Conservation (phyloP, 2,113 vertebrate species). For the Nematolebias whitei region DNA sequence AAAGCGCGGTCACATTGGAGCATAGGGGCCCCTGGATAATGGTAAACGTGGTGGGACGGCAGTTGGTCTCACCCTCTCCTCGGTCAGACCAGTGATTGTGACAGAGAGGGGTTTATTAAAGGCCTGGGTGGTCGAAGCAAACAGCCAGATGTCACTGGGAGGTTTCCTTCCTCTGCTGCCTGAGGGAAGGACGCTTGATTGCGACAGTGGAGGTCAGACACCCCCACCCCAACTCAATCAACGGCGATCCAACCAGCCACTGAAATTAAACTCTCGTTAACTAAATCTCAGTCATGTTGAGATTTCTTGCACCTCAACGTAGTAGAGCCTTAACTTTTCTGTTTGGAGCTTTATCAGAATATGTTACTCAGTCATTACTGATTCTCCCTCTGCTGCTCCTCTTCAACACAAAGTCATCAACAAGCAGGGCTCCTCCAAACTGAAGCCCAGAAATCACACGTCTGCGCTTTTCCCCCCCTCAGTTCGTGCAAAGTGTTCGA, state of each 20-base stretch:
- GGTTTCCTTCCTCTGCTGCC: slow-evolving; percentile 88
- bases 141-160: slow-evolving; percentile 80
- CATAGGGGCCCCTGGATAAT: slow-evolving; percentile 30
- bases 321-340: not conserved
- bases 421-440: slow-evolving; percentile 1
- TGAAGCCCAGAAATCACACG: not conserved
- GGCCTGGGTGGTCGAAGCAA: slow-evolving; percentile 82
- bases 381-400: not conserved
- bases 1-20: slow-evolving; percentile 13
- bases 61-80: slow-evolving; percentile 71
- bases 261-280: slow-evolving; percentile 22
- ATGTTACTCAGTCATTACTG: not conserved
- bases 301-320: not conserved
- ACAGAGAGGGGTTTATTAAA: slow-evolving; percentile 83
- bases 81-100: slow-evolving; percentile 82
- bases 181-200: slow-evolving; percentile 74
- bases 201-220: slow-evolving; percentile 75
- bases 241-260: slow-evolving; percentile 40
- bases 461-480: not conserved
- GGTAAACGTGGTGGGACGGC: slow-evolving; percentile 56
- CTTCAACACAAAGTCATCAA: not conserved
- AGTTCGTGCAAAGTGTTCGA: not conserved
- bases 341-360: not conserved
- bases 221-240: slow-evolving; percentile 53
- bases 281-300: slow-evolving; percentile 4